Conservation (phyloP, 23 tunicate genomes). For the Botrylloides violaceus region DNA sequence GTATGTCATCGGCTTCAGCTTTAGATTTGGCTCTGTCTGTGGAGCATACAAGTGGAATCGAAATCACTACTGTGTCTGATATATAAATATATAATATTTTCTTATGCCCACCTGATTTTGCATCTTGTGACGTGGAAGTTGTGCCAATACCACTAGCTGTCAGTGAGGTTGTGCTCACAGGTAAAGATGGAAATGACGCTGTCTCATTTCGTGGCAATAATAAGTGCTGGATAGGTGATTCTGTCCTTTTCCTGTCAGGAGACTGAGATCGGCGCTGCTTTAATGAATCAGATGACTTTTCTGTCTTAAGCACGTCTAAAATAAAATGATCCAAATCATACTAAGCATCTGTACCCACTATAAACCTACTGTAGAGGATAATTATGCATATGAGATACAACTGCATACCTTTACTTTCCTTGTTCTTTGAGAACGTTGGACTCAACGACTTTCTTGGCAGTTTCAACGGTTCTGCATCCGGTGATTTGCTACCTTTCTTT, state of each 20-base stretch:
- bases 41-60: not conserved
- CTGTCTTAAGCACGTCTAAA: not conserved
- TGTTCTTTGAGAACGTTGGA: not conserved
- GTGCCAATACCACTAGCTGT: not conserved
- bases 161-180: not conserved
- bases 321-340: not conserved
- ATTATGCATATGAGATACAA: no score
- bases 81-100: not conserved
- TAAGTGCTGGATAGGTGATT: conserved; percentile 1
- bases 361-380: no score
- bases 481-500: conserved; percentile 14
- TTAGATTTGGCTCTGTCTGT: conserved; percentile 9
- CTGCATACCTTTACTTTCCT: not conserved
- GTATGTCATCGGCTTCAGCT: conserved; percentile 35
- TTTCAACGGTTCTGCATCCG: not conserved
- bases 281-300: not conserved
- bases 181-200: not conserved
- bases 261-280: not conserved
- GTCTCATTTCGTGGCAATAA: not conserved
- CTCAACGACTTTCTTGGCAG: not conserved
- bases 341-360: no score
- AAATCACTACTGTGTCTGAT: not conserved
- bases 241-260: not conserved
- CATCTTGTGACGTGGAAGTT: not conserved
- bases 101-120: conserved; percentile 5